Evolutionary conservation across 2,797 vertebrate species (phyloP).

Genomic region (Coregonus ussuriensis): DNA sequence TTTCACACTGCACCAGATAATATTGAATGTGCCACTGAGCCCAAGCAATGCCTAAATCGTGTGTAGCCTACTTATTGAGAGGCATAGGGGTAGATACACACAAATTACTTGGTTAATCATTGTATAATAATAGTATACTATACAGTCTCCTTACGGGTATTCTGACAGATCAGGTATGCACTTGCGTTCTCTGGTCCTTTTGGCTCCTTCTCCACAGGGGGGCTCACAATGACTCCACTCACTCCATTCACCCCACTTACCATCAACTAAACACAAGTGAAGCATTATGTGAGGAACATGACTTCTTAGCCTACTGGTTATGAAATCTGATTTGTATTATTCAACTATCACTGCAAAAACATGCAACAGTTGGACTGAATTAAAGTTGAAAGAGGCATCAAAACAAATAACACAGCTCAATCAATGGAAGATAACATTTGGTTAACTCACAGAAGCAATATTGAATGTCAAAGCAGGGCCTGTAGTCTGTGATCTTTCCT

Average conservation of each 20-base stretch:
- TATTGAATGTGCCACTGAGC: background rate
- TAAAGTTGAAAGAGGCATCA: background rate
- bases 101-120: background rate
- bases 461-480: background rate
- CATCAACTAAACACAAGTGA: background rate
- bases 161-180: background rate
- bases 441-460: background rate
- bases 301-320: background rate
- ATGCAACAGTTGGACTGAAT: background rate
- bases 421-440: no score
- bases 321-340: no score
- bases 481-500: background rate
- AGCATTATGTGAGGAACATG: background rate
- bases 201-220: background rate
- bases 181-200: background rate
- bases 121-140: background rate
- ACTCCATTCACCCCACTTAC: background rate
- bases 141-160: background rate
- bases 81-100: background rate
- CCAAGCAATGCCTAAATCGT: background rate
- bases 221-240: constrained; percentile 1
- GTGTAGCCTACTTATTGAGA: background rate
- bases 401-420: background rate
- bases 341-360: no score
- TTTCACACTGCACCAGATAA: background rate